Conservation (phyloP, 1,140 invertebrate species). For the Coelopa frigida region DNA sequence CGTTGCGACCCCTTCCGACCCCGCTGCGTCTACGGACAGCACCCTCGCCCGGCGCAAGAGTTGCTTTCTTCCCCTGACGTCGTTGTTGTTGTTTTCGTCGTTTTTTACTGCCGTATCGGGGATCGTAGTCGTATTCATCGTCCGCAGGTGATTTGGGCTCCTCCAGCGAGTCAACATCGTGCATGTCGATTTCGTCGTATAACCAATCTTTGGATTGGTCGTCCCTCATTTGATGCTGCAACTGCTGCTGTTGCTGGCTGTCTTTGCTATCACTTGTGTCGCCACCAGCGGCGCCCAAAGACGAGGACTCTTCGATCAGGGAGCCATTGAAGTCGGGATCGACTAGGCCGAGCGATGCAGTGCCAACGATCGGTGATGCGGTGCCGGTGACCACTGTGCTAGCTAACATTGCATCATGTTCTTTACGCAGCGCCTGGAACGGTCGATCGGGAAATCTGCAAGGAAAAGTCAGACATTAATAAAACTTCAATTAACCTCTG, state of each 20-base stretch:
- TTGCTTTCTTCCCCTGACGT: slow-evolving; percentile 27
- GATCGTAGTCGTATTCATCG: slow-evolving; percentile 93
- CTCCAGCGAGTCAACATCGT: slow-evolving; percentile 85
- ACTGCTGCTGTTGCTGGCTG: slow-evolving; percentile 34
- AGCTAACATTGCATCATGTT: slow-evolving; percentile 33
- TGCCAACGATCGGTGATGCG: slow-evolving; percentile 24
- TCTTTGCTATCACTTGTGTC: slow-evolving; percentile 44
- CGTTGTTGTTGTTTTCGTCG: slow-evolving; percentile 41
- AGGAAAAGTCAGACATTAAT: not conserved
- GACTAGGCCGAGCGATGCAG: slow-evolving; percentile 14
- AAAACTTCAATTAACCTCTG: not conserved
- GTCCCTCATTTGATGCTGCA: slow-evolving; percentile 26
- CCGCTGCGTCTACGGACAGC: slow-evolving; percentile 24
- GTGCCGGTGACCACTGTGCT: slow-evolving; percentile 20
- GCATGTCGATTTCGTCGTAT: slow-evolving; percentile 81
- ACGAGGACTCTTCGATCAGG: slow-evolving; percentile 37
- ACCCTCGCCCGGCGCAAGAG: slow-evolving; percentile 14
- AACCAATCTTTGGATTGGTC: slow-evolving; percentile 66
- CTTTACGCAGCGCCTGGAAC: slow-evolving; percentile 40
- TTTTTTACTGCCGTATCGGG: slow-evolving; percentile 45
- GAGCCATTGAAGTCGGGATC: slow-evolving; percentile 41
- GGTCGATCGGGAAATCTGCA: slow-evolving; percentile 38
- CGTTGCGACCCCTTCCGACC: slow-evolving; percentile 19
- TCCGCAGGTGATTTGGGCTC: slow-evolving; percentile 87
- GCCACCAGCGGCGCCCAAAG: slow-evolving; percentile 37